phyloP scores from a whole-genome alignment of 2,797 vertebrate genomes.

The Monodelphis domestica region DNA sequence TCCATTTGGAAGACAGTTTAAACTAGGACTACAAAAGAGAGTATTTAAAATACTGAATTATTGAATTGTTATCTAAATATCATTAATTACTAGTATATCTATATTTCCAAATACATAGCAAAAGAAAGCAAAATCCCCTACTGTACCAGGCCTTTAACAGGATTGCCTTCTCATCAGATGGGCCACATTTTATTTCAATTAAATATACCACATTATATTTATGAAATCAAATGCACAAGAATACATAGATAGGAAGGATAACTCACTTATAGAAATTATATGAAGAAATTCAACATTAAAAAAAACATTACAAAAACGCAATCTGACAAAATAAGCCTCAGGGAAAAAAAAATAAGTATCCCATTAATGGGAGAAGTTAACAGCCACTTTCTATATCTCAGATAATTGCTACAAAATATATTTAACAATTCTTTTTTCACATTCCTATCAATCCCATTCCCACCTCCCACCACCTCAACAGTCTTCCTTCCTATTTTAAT shows the following conservation, averaged over 20 bases:
- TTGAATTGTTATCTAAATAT: slow-evolving; percentile 17
- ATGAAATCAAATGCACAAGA: slow-evolving; percentile 9
- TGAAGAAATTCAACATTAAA: slow-evolving; percentile 17
- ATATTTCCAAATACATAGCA: background rate
- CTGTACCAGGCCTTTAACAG: background rate
- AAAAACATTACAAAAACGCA: slow-evolving; percentile 13
- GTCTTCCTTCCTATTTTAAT: background rate
- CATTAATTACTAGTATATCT: background rate
- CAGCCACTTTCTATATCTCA: slow-evolving; percentile 18
- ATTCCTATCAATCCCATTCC: background rate
- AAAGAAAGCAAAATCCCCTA: background rate
- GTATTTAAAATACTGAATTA: background rate
- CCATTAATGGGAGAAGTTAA: slow-evolving; percentile 14
- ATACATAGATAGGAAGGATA: background rate
- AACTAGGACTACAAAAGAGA: background rate
- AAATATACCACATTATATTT: slow-evolving; percentile 11
- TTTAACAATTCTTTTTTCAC: slow-evolving; percentile 6
- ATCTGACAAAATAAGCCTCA: slow-evolving; percentile 17
- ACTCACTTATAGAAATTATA: slow-evolving; percentile 20
- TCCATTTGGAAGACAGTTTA: background rate
- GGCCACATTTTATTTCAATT: background rate
- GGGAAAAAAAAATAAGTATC: slow-evolving; percentile 31
- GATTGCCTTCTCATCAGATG: background rate
- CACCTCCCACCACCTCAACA: background rate
- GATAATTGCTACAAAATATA: slow-evolving; percentile 40